Conservation (phyloP, 1,140 invertebrate genomes). For the Drosophila oshimai region DNA sequence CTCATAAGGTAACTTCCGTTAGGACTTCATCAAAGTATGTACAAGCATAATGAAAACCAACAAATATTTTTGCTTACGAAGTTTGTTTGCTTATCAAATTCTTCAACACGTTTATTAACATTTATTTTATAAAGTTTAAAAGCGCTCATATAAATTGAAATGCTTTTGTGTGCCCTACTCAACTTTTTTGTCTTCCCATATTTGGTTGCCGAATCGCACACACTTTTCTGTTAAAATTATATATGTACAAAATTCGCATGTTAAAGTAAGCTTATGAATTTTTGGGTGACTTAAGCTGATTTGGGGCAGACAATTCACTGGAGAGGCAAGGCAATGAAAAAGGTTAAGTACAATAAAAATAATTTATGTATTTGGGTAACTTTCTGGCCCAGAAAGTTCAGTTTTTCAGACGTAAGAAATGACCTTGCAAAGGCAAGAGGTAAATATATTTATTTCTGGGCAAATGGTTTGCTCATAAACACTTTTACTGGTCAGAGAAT, state of each 20-base stretch:
- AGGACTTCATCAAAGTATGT: no score
- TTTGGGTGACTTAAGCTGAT: constrained; percentile 34
- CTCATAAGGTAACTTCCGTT: no score
- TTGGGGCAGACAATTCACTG: constrained; percentile 16
- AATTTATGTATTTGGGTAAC: constrained; percentile 42
- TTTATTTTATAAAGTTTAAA: constrained; percentile 2
- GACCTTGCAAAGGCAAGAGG: constrained; percentile 9
- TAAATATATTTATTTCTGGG: constrained; percentile 11
- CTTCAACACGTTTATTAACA: no score
- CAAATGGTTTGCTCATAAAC: constrained; percentile 24
- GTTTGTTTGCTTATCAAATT: background rate
- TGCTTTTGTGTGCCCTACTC: constrained; percentile 8
- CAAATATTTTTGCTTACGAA: background rate
- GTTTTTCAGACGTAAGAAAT: constrained; percentile 1
- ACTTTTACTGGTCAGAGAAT: constrained; percentile 5
- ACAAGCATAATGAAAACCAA: no score
- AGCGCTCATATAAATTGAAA: background rate
- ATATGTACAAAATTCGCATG: constrained; percentile 9
- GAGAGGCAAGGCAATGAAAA: constrained; percentile 32
- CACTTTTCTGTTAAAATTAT: background rate
- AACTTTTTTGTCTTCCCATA: background rate
- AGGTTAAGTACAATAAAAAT: constrained; percentile 48
- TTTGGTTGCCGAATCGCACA: constrained; percentile 1
- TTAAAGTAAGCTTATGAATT: constrained; percentile 40
- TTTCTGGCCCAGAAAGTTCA: constrained; percentile 29